Base-by-base conservation (phyloP, 2,888 invertebrate genomes). In the Galeruca laticollis region DNA sequence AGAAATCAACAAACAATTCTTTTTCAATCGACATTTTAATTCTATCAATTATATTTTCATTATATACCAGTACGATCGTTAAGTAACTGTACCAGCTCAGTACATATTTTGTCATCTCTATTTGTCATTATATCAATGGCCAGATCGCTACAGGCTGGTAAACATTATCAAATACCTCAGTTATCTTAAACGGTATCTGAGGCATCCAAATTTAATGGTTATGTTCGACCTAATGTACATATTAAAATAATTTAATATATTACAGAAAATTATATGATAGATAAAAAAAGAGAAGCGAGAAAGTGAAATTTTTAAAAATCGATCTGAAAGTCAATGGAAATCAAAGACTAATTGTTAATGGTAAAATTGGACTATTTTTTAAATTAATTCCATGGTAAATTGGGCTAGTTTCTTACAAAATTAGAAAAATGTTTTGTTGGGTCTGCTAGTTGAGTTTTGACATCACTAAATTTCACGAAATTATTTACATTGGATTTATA, bases 201-300 rank as follows among this genome's bases (percentile, higher is more conserved):
- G 68, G 37, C 66, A 63, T 72, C 72, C 60, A 69, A 69, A 66
- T 66, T 69, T 63, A 64, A 72, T 72, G 26, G 63, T 65, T 66
- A 35, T 62, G 59, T 65, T 66, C 52, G 60, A 63, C 64, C 64
- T 68, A 71, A 71, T 65, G 64, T 68, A 56, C 49, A 56, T 62
- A 71, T 68, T 68, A 68, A 65, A 57, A 69, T 71, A 71, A 71
- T 71, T 66, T 71, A 69, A 66, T 65, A 60, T 64, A 68, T 71
- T 71, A 70, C 37, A 70, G 66, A 70, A 70, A 70, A 70, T 70
- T 70, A 70, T 70, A 70, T n/a, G 64, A 60, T 64, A 57, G 43
- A 35, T 60, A 31, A 47, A 52, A 31, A 47, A 49, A 54, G 64
- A 59, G 62, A 62, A 68, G 21, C 57, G 69, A 60, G 69, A 69